Conservation (phyloP, 2,888 invertebrate genomes). For the Altica lythri region DNA sequence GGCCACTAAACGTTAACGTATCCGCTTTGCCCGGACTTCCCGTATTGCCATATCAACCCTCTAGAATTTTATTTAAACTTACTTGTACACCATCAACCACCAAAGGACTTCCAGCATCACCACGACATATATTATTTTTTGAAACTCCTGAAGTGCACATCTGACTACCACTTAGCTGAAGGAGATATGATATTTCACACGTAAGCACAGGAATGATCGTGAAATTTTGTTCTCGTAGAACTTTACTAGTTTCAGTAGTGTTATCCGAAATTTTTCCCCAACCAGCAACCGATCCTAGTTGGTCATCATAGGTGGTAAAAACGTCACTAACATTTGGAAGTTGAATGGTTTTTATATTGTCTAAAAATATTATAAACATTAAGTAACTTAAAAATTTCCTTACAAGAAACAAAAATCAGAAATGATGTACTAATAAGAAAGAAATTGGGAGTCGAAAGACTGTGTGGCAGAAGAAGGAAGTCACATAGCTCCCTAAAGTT, state of each 20-base stretch:
- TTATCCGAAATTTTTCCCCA: slow-evolving; percentile 37
- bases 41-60: too few species aligned
- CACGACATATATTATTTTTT: slow-evolving; percentile 34
- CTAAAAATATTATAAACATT: too few species aligned
- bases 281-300: slow-evolving; percentile 28
- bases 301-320: slow-evolving; percentile 24
- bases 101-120: slow-evolving; percentile 35
- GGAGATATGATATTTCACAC: slow-evolving; percentile 30
- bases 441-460: too few species aligned
- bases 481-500: too few species aligned
- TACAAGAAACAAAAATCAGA: too few species aligned
- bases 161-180: slow-evolving; percentile 25
- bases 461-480: too few species aligned
- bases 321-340: slow-evolving; percentile 27
- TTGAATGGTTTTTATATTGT: slow-evolving; percentile 11
- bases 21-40: too few species aligned
- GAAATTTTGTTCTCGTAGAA: slow-evolving; percentile 27
- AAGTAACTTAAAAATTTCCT: too few species aligned
- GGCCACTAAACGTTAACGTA: too few species aligned
- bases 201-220: slow-evolving; percentile 31
- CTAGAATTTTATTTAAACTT: slow-evolving; percentile 4
- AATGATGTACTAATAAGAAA: too few species aligned
- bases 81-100: slow-evolving; percentile 34
- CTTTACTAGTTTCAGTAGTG: slow-evolving; percentile 15
- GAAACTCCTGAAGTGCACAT: slow-evolving; percentile 34